A percentile compares a stretch with the other conserved stretches of the same genome.
Conservation (phyloP, 2,113 vertebrate species). For the Litocranius walleri region DNA sequence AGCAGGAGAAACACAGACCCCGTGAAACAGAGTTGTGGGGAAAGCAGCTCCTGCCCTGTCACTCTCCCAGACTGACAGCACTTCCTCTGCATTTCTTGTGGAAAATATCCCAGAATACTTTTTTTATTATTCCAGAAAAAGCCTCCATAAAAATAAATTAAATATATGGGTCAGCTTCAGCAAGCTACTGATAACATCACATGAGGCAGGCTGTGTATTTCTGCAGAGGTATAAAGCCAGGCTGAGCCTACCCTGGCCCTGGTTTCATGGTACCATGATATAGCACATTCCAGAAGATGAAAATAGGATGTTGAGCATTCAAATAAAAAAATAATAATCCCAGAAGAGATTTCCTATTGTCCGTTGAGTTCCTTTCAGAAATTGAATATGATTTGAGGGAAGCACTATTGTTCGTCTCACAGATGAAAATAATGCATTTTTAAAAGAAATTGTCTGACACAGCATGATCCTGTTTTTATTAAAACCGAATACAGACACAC, state of each 20-base stretch:
- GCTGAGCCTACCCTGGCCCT: background rate
- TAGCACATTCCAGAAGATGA: background rate
- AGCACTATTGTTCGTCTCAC: background rate
- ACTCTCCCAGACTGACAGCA: background rate
- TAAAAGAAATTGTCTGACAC: background rate
- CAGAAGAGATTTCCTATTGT: background rate
- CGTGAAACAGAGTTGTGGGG: rapidly evolving
- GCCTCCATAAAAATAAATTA: conserved; percentile 40
- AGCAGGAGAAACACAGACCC: background rate
- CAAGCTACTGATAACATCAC: background rate
- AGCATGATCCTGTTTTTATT: conserved; percentile 33
- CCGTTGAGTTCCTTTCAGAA: background rate
- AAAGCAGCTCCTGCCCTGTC: background rate
- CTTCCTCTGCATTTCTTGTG: background rate
- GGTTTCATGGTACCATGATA: background rate
- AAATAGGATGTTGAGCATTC: background rate
- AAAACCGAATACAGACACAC: background rate
- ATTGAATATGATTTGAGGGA: background rate
- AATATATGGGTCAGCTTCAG: conserved; percentile 37
- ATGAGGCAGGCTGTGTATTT: background rate
- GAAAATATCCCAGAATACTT: background rate
- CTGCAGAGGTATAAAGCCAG: background rate
- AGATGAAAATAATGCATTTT: conserved; percentile 12
- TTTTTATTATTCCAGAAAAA: conserved; percentile 36
- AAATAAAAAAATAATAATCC: conserved; percentile 25